These are phyloP conservation scores for Pocillopora damicornis DNA, from an alignment of 64 coral and sea anemone species.

Conservation along the genomic window DNA sequence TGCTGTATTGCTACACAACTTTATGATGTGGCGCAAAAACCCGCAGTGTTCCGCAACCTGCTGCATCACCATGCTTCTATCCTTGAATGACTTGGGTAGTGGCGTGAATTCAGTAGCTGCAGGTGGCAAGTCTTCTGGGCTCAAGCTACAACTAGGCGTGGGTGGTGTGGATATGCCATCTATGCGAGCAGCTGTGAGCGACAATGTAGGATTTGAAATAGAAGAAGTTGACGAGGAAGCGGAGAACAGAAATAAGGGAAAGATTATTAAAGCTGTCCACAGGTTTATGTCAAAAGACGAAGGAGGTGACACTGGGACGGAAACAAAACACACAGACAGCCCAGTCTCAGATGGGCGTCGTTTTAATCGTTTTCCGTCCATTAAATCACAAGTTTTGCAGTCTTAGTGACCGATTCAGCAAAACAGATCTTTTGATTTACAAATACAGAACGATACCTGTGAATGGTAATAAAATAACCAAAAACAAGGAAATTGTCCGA, in stretches of 20 bases:
- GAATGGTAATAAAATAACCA: too few relatives aligned
- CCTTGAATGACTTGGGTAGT: conserved; percentile 4
- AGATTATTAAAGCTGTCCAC: neutral
- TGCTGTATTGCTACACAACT: conserved; percentile 25
- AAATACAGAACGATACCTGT: too few relatives aligned
- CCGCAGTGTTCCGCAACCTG: conserved; percentile 4
- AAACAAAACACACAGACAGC: neutral
- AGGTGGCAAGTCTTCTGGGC: neutral
- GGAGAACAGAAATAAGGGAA: too few relatives aligned
- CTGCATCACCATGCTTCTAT: conserved; percentile 25
- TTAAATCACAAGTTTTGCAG: neutral
- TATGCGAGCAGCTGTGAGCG: conserved; percentile 6
- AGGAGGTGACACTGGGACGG: neutral
- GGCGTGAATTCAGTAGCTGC: conserved; percentile 11
- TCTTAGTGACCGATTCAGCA: neutral
- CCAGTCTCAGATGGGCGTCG: neutral
- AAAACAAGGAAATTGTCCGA: too few relatives aligned
- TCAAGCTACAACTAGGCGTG: neutral
- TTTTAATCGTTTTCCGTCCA: neutral
- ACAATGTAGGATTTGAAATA: conserved; percentile 30
- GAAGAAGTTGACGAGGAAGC: neutral
- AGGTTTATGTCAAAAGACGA: neutral
- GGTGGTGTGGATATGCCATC: neutral
- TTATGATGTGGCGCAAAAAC: conserved; percentile 2
- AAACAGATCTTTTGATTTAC: neutral